Evolutionary conservation across 2,797 vertebrate species (phyloP).

Genomic region (Notoglanidium macrostoma): DNA sequence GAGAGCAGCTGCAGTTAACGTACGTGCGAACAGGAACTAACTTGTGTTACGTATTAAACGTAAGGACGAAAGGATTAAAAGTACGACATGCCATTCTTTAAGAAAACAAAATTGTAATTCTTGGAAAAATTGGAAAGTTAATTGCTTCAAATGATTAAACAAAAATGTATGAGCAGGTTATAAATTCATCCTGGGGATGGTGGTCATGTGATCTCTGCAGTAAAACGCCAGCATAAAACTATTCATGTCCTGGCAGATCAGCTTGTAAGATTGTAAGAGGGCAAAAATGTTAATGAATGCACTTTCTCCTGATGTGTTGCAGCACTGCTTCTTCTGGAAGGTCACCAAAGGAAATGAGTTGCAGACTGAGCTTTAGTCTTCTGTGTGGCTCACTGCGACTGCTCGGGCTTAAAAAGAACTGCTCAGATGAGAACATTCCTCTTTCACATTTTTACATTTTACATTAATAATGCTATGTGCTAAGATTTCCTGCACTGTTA

Average conservation of each 20-base stretch:
- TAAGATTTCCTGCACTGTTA: not conserved
- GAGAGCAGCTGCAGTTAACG: not conserved
- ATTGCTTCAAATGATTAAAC: not conserved
- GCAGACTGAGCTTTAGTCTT: constrained; percentile 33
- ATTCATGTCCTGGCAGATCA: constrained; percentile 21
- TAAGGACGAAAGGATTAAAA: not conserved
- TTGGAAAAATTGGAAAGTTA: not conserved
- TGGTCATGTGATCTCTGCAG: constrained; percentile 5
- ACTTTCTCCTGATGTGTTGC: constrained; percentile 40
- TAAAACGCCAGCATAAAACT: not conserved
- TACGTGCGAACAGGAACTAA: not conserved
- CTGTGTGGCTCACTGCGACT: not conserved
- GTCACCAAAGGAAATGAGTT: constrained; percentile 51
- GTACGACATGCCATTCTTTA: not conserved
- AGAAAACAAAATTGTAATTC: not conserved
- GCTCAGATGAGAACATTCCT: constrained; percentile 6
- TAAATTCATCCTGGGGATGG: not conserved
- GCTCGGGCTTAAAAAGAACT: not conserved
- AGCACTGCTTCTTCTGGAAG: constrained; percentile 51
- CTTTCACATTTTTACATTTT: not conserved
- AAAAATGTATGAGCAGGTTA: not conserved
- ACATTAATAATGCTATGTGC: not conserved
- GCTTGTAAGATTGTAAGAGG: constrained; percentile 10
- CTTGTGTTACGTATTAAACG: not conserved
- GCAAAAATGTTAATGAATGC: constrained; percentile 56